Conservation (phyloP, 2,797 vertebrate genomes). For the Manis javanica region DNA sequence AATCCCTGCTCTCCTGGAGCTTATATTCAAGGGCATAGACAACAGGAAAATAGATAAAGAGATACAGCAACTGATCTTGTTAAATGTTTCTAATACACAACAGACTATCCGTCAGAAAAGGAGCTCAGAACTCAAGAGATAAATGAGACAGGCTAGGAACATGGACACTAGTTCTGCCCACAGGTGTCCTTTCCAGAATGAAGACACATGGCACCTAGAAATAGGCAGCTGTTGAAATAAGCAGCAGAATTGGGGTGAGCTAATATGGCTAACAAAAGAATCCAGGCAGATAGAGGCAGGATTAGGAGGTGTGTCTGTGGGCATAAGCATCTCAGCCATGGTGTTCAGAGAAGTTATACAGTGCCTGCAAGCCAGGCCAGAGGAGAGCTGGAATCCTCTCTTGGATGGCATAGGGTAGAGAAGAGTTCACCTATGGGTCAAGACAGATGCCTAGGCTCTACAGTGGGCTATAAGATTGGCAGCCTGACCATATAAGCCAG, state of each 20-base stretch:
- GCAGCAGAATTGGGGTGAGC: background rate
- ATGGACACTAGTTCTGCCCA: background rate
- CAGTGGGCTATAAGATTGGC: background rate
- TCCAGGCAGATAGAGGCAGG: background rate
- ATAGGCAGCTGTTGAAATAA: background rate
- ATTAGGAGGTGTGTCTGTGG: background rate
- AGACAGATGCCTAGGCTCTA: background rate
- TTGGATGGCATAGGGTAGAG: background rate
- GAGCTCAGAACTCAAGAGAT: background rate
- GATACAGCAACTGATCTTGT: background rate
- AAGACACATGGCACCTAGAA: too few species aligned
- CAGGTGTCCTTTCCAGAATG: background rate
- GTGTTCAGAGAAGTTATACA: background rate
- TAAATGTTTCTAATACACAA: background rate
- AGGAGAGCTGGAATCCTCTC: background rate
- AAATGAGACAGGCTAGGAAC: background rate
- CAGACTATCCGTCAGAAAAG: background rate
- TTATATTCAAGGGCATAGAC: background rate
- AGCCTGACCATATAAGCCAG: background rate
- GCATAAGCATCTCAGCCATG: background rate
- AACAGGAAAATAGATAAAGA: background rate
- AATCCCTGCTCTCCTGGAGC: background rate
- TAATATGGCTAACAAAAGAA: background rate
- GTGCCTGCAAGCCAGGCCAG: background rate
- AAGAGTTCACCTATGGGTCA: background rate